phyloP scores from a whole-genome alignment of 2,888 invertebrate genomes.

The Plagodis pulveraria region DNA sequence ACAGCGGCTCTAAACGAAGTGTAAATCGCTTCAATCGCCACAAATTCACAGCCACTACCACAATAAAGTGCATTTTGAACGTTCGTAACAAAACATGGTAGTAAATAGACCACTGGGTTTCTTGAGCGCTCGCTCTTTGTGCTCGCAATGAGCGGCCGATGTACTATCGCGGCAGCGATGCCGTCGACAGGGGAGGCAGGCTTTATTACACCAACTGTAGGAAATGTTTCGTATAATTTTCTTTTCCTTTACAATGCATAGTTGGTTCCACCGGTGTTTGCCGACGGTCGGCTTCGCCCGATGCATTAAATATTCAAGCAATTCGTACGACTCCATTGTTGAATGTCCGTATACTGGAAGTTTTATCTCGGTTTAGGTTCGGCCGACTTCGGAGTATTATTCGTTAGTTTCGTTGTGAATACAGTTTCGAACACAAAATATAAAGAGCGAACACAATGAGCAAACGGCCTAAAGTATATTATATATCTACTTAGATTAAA shows the following conservation, averaged over 20 bases:
- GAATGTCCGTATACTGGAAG: slow-evolving; percentile 13
- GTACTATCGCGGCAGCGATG: slow-evolving; percentile 27
- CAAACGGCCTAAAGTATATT: not conserved
- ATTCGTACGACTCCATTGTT: slow-evolving; percentile 32
- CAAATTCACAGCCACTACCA: slow-evolving; percentile 28
- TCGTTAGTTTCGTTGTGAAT: not conserved
- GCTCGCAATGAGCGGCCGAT: slow-evolving; percentile 23
- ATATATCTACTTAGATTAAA: not conserved
- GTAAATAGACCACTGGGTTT: slow-evolving; percentile 30
- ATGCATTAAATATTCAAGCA: slow-evolving; percentile 30
- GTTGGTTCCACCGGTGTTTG: slow-evolving; percentile 32
- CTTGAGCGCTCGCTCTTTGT: slow-evolving; percentile 27
- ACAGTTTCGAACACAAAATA: not conserved
- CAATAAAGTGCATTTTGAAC: slow-evolving; percentile 30
- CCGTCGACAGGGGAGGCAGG: slow-evolving; percentile 22
- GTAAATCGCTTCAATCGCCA: slow-evolving; percentile 37
- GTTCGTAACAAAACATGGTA: slow-evolving; percentile 30
- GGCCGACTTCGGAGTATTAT: slow-evolving; percentile 5
- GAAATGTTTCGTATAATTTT: slow-evolving; percentile 39
- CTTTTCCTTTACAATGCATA: slow-evolving; percentile 37
- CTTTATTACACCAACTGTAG: slow-evolving; percentile 35
- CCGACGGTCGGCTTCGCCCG: slow-evolving; percentile 24
- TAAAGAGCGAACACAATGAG: not conserved
- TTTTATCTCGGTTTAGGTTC: slow-evolving; percentile 26
- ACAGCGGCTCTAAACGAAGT: slow-evolving; percentile 30